phyloP scores from a whole-genome alignment of 2,113 vertebrate species.

The Dipodomys ordii region DNA sequence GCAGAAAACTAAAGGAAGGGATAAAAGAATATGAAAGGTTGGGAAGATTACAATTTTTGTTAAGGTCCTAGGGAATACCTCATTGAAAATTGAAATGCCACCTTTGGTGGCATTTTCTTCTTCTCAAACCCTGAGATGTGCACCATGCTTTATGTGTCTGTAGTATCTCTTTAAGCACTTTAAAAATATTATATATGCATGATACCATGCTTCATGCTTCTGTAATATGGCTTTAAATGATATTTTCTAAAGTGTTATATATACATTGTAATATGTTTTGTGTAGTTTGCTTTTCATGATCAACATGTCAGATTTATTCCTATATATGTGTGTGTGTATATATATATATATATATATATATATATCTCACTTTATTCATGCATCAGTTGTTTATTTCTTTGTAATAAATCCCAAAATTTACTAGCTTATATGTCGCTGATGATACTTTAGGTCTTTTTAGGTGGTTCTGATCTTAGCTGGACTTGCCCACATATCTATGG shows the following conservation, averaged over 20 bases:
- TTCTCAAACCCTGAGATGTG: not conserved
- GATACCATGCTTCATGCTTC: no score
- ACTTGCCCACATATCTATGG: not conserved
- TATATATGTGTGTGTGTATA: not conserved
- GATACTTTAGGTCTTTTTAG: not conserved
- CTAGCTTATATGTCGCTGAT: not conserved
- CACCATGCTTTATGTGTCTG: not conserved
- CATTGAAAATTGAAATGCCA: no score
- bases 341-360: not conserved
- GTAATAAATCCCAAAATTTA: not conserved
- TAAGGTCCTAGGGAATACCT: not conserved
- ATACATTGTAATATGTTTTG: not conserved
- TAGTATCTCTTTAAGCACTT: not conserved
- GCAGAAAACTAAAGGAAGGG: not conserved
- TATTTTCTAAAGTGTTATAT: not conserved
- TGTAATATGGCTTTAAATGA: no score
- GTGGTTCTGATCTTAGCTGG: not conserved
- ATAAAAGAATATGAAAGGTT: not conserved
- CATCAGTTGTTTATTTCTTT: no score
- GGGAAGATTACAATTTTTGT: not conserved
- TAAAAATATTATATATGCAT: no score
- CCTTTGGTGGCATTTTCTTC: not conserved
- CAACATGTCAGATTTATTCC: not conserved
- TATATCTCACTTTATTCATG: not conserved
- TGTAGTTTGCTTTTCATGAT: not conserved